These are phyloP conservation scores for Fistularia commersonii DNA, from an alignment of 2,797 vertebrate species.

Conservation along the genomic window DNA sequence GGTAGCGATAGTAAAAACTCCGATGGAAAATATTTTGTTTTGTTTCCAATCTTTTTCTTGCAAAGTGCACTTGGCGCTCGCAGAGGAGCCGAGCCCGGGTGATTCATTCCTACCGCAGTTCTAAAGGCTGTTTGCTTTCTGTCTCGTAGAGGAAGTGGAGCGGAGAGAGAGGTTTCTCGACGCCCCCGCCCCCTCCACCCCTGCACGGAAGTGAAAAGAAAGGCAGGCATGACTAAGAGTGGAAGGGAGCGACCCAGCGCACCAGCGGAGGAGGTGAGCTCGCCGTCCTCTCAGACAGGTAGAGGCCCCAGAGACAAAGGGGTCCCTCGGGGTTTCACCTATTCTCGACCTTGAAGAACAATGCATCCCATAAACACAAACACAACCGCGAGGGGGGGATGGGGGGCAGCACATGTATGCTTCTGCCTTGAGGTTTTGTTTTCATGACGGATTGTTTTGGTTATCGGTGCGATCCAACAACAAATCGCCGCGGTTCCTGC, in stretches of 20 bases:
- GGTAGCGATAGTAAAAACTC: too few species aligned
- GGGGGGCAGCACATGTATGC: too few species aligned
- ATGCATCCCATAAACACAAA: slow-evolving; percentile 3
- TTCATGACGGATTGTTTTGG: too few species aligned
- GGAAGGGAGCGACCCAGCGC: slow-evolving; percentile 2
- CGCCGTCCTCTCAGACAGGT: slow-evolving; percentile 1
- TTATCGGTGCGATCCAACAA: too few species aligned
- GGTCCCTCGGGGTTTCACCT: slow-evolving; percentile 11
- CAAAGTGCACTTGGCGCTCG: too few species aligned
- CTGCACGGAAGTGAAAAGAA: slow-evolving; percentile 2
- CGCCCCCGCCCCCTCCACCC: too few species aligned
- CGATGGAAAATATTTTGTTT: too few species aligned
- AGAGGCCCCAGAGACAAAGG: slow-evolving; percentile 16
- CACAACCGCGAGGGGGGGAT: slow-evolving; percentile 23
- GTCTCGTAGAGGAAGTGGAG: not conserved
- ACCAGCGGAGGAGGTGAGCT: not conserved
- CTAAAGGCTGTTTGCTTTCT: not conserved
- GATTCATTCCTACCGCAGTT: too few species aligned
- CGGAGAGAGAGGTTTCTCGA: not conserved
- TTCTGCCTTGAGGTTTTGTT: too few species aligned
- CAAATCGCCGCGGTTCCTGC: too few species aligned
- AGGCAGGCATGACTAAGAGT: not conserved
- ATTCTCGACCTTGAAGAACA: slow-evolving; percentile 18
- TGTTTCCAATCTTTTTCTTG: too few species aligned
- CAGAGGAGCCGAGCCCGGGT: too few species aligned